Evolutionary conservation across 2,797 vertebrate genomes (phyloP), one percentile per base, ranked within the genome.

Genomic region (Iguana delicatissima): DNA sequence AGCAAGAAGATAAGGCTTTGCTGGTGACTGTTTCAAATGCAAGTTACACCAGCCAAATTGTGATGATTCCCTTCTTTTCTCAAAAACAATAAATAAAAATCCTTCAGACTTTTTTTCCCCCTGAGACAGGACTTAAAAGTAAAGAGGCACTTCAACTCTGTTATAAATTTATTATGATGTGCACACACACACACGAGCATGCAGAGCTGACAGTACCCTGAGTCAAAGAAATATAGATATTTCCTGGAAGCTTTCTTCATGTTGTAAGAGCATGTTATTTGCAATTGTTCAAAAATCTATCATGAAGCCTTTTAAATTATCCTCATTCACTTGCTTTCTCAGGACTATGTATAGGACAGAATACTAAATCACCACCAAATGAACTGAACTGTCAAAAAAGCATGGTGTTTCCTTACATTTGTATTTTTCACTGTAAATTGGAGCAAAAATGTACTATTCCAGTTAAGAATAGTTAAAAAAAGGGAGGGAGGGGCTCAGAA

Each of bases 181-280:
- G 73, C 26, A 26, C 67, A 69, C 26, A 67, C 24, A 67, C 26
- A 67, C 64, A 67, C 62, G 26, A 20, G 22, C 62, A 64, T 3
- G 86, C 29, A 32, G 32, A 35, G n/a, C 10, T 84, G 50, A 80
- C 35, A 35, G 18, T 50, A 46, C 24, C 38, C 32, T 85, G 80
- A 35, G 46, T 55, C 85, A 59, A 8, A 85, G 55, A 26, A 76
- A 20, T 62, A 89, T 20, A 18, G 4, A 35, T 67, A 29, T 76
- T 80, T 89, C 69, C 18, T 50, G 4, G 86, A 88, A 80, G 26
- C 69, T 86, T 22, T 89, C 42, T 57, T 64, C 26, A 6, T 81
- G 64, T 74, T 86, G 13, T 55, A 81, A 86, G 24, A 89, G 32
- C 38, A 91, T 86, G 57, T 85, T 82, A 72, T 57, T 74, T 91